A percentile compares a stretch with the other conserved stretches of the same genome.
Evolutionary conservation across 2,113 vertebrate species (phyloP).

Genomic region (Chloroceryle aenea): DNA sequence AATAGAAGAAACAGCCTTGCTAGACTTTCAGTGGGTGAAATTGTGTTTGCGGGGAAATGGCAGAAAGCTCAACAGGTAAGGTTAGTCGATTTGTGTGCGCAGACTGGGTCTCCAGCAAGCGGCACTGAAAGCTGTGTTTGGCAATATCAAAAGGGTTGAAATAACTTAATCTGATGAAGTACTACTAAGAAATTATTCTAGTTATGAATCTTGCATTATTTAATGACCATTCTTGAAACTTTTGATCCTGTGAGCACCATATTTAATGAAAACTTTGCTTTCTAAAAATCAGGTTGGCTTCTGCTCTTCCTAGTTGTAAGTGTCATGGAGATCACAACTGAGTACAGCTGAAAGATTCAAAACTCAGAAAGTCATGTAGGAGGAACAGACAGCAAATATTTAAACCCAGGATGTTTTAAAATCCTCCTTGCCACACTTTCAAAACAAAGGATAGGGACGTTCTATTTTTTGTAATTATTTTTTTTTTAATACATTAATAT

Average conservation of each 20-base stretch:
- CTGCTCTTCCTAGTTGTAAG: not conserved
- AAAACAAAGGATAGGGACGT: rapidly evolving
- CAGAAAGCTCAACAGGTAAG: not conserved
- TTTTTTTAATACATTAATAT: too few relatives aligned
- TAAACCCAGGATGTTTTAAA: not conserved
- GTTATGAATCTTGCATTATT: not conserved
- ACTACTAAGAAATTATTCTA: not conserved
- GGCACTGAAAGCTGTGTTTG: not conserved
- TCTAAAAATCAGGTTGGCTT: not conserved
- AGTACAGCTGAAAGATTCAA: not conserved
- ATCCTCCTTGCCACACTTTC: rapidly evolving
- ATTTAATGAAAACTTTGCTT: not conserved
- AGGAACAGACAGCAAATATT: not conserved
- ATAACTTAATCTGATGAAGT: not conserved
- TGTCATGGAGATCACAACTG: not conserved
- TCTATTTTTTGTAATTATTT: not conserved
- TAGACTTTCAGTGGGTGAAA: not conserved
- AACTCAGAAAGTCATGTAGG: not conserved
- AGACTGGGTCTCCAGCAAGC: not conserved
- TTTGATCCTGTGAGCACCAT: not conserved
- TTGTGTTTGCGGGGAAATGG: not conserved
- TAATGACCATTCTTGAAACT: not conserved
- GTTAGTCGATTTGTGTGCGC: not conserved
- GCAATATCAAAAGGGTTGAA: not conserved
- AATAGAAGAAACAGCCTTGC: not conserved